Percentiles rank a stretch among this genome's conserved stretches.
Conservation (phyloP, 1,140 invertebrate species). For the Heliothis virescens region DNA sequence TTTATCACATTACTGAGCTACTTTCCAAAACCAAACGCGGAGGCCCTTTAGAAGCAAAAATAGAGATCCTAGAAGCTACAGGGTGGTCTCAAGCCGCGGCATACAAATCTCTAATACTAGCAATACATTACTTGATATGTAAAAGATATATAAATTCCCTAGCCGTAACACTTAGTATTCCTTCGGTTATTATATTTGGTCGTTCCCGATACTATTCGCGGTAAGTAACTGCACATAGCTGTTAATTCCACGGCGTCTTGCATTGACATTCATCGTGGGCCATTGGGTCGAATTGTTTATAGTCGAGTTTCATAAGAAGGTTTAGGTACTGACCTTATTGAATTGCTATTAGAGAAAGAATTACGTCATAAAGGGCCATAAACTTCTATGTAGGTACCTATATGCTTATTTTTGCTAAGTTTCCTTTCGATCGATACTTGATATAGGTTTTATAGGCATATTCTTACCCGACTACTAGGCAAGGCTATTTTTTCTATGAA, state of each 20-base stretch:
- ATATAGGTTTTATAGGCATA: too few relatives aligned
- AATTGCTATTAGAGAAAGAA: background rate
- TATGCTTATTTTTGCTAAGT: too few relatives aligned
- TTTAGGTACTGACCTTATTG: constrained; percentile 12
- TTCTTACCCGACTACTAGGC: too few relatives aligned
- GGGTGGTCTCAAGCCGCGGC: background rate
- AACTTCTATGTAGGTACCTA: too few relatives aligned
- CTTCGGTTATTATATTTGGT: constrained; percentile 21
- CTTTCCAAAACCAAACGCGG: background rate
- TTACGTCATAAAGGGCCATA: background rate
- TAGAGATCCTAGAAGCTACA: background rate
- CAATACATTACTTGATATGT: background rate
- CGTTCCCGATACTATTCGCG: constrained; percentile 19
- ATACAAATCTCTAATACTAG: constrained; percentile 41
- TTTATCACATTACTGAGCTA: too few relatives aligned
- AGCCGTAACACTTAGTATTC: constrained; percentile 8
- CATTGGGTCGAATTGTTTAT: constrained; percentile 37
- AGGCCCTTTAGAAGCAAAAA: too few relatives aligned
- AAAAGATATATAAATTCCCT: background rate
- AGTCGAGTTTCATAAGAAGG: background rate
- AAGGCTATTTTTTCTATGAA: too few relatives aligned
- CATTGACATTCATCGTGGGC: constrained; percentile 37
- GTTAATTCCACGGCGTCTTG: constrained; percentile 23
- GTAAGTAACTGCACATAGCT: constrained; percentile 36
- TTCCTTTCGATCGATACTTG: too few relatives aligned